These are phyloP conservation scores for Meloidogyne floridensis DNA, from an alignment of 1,140 invertebrate species.

Conservation along the genomic window DNA sequence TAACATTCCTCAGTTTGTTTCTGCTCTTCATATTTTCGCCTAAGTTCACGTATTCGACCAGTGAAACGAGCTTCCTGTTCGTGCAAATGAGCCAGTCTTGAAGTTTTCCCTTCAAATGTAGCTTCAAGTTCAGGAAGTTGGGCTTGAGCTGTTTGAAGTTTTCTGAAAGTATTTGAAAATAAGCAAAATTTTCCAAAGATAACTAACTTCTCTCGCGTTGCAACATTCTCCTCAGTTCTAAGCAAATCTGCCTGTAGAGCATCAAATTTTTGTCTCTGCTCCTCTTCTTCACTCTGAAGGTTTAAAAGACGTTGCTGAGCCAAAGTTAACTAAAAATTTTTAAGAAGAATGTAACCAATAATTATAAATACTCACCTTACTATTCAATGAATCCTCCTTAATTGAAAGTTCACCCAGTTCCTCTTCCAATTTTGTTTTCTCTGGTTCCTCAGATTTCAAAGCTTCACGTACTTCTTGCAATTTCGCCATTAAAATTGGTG, in stretches of 20 bases:
- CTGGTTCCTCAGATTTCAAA: slow-evolving; percentile 8
- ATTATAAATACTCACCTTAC: slow-evolving; percentile 20
- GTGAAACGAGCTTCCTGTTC: slow-evolving; percentile 28
- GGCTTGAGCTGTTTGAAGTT: slow-evolving; percentile 26
- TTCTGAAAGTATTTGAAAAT: slow-evolving; percentile 31
- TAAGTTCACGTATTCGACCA: slow-evolving; percentile 40
- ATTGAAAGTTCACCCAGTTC: slow-evolving; percentile 35
- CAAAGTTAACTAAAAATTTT: slow-evolving; percentile 26
- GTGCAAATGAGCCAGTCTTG: slow-evolving; percentile 28
- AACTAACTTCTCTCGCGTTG: slow-evolving; percentile 52
- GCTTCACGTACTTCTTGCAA: slow-evolving; percentile 16
- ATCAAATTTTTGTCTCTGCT: slow-evolving; percentile 27
- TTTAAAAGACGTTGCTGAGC: slow-evolving; percentile 38
- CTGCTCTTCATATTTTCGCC: slow-evolving; percentile 72
- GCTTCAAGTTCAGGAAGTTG: slow-evolving; percentile 37
- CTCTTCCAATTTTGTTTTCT: slow-evolving; percentile 34
- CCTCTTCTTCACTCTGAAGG: slow-evolving; percentile 43
- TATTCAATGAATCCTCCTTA: slow-evolving; percentile 34
- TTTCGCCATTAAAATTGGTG: slow-evolving; percentile 15
- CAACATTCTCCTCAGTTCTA: slow-evolving; percentile 67
- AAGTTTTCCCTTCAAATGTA: slow-evolving; percentile 41
- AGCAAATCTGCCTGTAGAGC: slow-evolving; percentile 34
- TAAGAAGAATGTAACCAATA: neutral
- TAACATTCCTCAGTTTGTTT: slow-evolving; percentile 74
- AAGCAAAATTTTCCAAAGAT: neutral